These are phyloP conservation scores for Osmoderma eremita DNA, from an alignment of 2,888 invertebrate species.

Conservation along the genomic window DNA sequence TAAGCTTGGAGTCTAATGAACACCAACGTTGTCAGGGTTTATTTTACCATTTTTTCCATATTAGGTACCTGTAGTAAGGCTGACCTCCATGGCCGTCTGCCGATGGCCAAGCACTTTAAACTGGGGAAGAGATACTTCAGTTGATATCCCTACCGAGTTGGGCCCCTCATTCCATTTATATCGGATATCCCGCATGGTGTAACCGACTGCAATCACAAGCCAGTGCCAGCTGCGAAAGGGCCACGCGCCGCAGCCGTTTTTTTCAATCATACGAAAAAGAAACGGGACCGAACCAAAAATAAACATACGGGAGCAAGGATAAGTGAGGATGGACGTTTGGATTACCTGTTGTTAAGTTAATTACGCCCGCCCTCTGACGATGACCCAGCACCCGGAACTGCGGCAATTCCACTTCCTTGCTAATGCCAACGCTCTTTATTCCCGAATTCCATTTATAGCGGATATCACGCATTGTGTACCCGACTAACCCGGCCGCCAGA, in stretches of 20 bases:
- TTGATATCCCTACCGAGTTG: slow-evolving; percentile 94
- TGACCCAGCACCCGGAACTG: slow-evolving; percentile 97
- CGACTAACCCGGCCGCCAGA: slow-evolving; percentile 75
- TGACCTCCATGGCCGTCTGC: slow-evolving; percentile 95
- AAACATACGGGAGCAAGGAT: slow-evolving; percentile 64
- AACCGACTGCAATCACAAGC: slow-evolving; percentile 84
- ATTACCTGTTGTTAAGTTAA: slow-evolving; percentile 96
- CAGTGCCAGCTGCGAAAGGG: slow-evolving; percentile 56
- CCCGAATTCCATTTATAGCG: slow-evolving; percentile 96
- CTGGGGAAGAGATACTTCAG: slow-evolving; percentile 96
- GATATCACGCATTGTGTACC: slow-evolving; percentile 98
- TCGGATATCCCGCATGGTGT: slow-evolving; percentile 97
- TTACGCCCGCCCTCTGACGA: slow-evolving; percentile 93
- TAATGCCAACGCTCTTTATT: slow-evolving; percentile 92
- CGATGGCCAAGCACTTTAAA: slow-evolving; percentile 98
- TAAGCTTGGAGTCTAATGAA: slow-evolving; percentile 32
- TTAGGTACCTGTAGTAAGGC: slow-evolving; percentile 93
- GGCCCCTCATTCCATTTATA: slow-evolving; percentile 97
- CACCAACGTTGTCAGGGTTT: slow-evolving; percentile 37
- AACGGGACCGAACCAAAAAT: slow-evolving; percentile 44
- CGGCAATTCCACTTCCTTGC: slow-evolving; percentile 94
- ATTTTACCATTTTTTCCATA: slow-evolving; percentile 47
- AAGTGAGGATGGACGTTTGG: slow-evolving; percentile 58
- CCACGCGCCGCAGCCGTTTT: slow-evolving; percentile 54
- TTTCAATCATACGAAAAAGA: slow-evolving; percentile 46